Evolutionary conservation across 2,113 vertebrate genomes (phyloP).

Genomic region (Sturnus vulgaris): DNA sequence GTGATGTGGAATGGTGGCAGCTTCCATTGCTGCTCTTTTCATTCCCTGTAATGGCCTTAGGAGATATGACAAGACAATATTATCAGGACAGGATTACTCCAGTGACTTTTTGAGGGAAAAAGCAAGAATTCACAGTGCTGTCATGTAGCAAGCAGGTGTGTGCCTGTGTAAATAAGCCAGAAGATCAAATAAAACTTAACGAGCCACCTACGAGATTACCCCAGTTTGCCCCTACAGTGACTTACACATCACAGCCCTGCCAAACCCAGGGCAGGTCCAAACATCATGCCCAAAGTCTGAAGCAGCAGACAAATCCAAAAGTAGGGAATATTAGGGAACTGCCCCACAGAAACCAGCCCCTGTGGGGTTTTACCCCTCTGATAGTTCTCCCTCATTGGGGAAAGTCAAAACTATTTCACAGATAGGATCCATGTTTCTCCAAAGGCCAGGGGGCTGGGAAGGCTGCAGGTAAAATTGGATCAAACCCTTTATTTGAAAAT

Average conservation of each 20-base stretch:
- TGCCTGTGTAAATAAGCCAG: not conserved
- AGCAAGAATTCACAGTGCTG: slow-evolving; percentile 5
- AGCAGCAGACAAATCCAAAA: not conserved
- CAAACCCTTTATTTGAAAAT: not conserved
- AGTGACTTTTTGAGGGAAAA: slow-evolving; percentile 25
- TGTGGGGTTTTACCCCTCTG: not conserved
- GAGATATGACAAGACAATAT: not conserved
- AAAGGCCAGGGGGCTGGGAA: not conserved
- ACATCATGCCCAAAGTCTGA: not conserved
- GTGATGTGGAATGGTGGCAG: not conserved
- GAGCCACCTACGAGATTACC: slow-evolving; percentile 34
- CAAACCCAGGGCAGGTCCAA: not conserved
- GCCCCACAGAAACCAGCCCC: not conserved
- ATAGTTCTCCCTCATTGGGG: not conserved
- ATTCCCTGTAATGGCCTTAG: not conserved
- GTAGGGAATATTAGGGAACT: not conserved
- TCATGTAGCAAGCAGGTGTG: not conserved
- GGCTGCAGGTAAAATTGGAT: not conserved
- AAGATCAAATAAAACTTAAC: slow-evolving; percentile 29
- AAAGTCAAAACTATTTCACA: not conserved
- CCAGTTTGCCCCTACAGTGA: not conserved
- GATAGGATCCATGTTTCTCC: not conserved
- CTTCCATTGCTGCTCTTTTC: not conserved
- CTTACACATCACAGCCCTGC: not conserved
- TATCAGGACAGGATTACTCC: not conserved